phyloP scores from a whole-genome alignment of 2,797 vertebrate genomes.

The Distichodus sexfasciatus region DNA sequence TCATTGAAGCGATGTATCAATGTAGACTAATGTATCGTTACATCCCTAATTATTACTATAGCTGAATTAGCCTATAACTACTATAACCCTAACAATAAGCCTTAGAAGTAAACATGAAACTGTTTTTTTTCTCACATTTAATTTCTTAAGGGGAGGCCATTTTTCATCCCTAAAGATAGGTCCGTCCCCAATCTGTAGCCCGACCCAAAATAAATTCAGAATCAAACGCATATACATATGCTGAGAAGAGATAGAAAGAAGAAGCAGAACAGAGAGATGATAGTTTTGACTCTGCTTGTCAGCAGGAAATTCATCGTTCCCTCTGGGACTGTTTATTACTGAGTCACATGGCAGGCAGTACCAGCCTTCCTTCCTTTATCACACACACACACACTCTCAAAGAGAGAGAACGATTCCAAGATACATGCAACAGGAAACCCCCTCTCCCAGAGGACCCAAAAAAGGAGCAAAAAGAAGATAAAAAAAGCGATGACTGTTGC shows the following conservation, averaged over 20 bases:
- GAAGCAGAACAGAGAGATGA: not conserved
- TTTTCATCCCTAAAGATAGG: no score
- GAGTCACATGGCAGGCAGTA: constrained; percentile 65
- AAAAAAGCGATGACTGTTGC: constrained; percentile 35
- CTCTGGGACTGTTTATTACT: constrained; percentile 69
- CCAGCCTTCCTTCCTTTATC: constrained; percentile 72
- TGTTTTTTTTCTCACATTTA: no score
- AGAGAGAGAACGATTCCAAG: constrained; percentile 23
- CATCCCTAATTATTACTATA: no score
- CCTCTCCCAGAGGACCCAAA: constrained; percentile 12
- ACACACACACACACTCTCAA: constrained; percentile 12
- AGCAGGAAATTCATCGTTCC: constrained; percentile 64
- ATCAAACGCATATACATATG: not conserved
- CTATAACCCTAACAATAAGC: no score
- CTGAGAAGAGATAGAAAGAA: constrained; percentile 1
- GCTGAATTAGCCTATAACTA: no score
- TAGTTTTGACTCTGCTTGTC: constrained; percentile 7
- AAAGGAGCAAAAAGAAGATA: constrained; percentile 2
- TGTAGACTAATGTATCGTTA: no score
- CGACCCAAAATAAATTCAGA: no score
- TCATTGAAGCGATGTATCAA: no score
- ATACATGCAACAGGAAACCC: constrained; percentile 52
- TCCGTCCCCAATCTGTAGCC: no score
- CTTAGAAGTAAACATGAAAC: no score
- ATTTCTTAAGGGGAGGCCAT: no score